Base-by-base conservation (phyloP, 2,797 vertebrate genomes). In the Alosa sapidissima region DNA sequence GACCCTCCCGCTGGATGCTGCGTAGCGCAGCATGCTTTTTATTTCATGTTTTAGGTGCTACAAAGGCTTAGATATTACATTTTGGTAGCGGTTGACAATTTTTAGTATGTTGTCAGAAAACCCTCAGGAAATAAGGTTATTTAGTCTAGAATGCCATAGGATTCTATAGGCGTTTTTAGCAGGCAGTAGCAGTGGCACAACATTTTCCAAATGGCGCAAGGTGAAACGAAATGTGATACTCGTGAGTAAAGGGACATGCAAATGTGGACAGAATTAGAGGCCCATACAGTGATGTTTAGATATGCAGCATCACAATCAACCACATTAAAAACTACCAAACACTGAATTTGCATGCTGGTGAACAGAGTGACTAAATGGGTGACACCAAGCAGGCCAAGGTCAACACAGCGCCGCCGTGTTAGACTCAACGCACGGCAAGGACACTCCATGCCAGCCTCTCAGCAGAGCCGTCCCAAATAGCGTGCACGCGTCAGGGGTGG, bases 381-480 rank as follows among this genome's bases (percentile, higher is more conserved):
- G 65, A 14, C 36, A 16, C 14, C 2, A 0, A 33, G 14, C 36
- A 45, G 41, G 41, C 5, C 72, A 78, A 45, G 72, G 72, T 78
- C 14, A 21, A 21, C 14, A 5, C 5, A 78, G 72, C 6, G 72
- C 7, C 5, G 16, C 16, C 16, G 19, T 1, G 33, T 75, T 19
- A 16, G 72, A 41, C 36, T 78, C 10, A 47, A 41, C 2, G 28
- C 28, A 16, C 21, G 19, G 7, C 36, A 78, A 72, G 68, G 41
- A 78, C 41, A 78, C 72, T 78, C 72, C 6, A 68, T 41, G 65
- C 33, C 65, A 33, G 33, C 68, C 41, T 47, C 5, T 78, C 41
- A 2, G 68, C 68, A 14, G 36, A 21, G 14, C 9, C 51, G 58
- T 81, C 87, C 41, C 13, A 92, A 90, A 90, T 92, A 91, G 87